Base-by-base conservation (phyloP, 2,797 vertebrate species). In the Anas acuta region DNA sequence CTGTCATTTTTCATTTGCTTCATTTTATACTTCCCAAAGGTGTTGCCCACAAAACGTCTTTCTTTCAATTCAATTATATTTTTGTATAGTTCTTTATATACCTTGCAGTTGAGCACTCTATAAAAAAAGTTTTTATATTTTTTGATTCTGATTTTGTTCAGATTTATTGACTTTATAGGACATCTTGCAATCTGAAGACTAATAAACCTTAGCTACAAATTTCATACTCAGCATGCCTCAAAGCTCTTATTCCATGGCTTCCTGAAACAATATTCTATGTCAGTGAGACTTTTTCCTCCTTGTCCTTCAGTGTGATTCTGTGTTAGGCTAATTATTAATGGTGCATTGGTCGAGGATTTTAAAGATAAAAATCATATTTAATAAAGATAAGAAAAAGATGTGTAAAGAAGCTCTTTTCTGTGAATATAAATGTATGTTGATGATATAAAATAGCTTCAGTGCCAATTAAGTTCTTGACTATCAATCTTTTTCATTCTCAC, bases 161-260 rank as follows among this genome's bases (percentile, higher is more conserved):
- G 92, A 93, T 97, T 97, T 97, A 95, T 92, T 92, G 73, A 67
- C 32, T 76, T 51, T 93, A 39, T 88, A 90, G 53, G 71, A 19
- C 2, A 8, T 91, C 79, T 95, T 92, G 87, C 61, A 95, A 90
- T 92, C 67, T 93, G 61, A 92, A 93, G n/a, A 28, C 70, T 94
- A 89, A 96, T 91, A 69, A 93, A 20, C 45, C 70, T 95, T 93
- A 97, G 89, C 82, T 89, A 85, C 53, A 91, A 64, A 95, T 90
- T 96, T 96, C 88, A 56, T 65, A 78, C 67, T 93, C 23, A 23
- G 18, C 20, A 9, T 37, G 25, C 16, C 62, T 94, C 49, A 93
- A 90, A 92, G 58, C 56, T 94, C 84, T 89, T 81, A 64, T 74
- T 92, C 41, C 93, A 35, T 47, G 13, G 6, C 20, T 92, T 95